phyloP scores from a whole-genome alignment of 1,140 invertebrate genomes.

The Cyrtorhinus lividipennis region DNA sequence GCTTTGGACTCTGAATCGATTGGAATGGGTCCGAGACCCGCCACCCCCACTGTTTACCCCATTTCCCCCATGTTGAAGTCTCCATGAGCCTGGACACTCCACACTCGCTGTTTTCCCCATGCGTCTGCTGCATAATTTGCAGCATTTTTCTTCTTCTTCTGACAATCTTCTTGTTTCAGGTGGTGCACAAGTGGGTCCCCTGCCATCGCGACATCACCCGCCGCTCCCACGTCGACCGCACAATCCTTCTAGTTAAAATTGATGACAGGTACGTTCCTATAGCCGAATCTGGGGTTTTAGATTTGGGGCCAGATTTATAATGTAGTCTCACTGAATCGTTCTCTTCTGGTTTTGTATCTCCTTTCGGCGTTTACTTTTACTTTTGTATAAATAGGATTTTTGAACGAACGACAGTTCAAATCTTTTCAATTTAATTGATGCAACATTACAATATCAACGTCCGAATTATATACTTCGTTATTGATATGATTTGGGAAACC shows the following conservation, averaged over 20 bases:
- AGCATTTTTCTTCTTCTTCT: too few relatives aligned
- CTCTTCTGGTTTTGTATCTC: neutral
- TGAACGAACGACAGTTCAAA: neutral
- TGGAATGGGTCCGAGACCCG: too few relatives aligned
- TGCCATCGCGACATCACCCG: conserved; percentile 70
- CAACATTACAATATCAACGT: neutral
- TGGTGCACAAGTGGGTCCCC: conserved; percentile 83
- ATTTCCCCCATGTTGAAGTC: too few relatives aligned
- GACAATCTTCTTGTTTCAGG: conserved; percentile 30
- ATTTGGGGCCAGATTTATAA: conserved; percentile 54
- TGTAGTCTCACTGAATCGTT: neutral
- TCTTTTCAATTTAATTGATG: neutral
- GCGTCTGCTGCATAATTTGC: too few relatives aligned
- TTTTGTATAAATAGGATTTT: neutral
- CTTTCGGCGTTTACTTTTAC: neutral
- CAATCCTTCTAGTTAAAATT: conserved; percentile 79
- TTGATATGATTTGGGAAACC: too few relatives aligned
- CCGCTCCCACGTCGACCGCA: conserved; percentile 78
- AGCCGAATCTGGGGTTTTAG: conserved; percentile 70
- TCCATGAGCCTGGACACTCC: too few relatives aligned
- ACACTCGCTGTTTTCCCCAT: too few relatives aligned
- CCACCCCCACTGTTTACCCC: too few relatives aligned
- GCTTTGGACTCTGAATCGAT: too few relatives aligned
- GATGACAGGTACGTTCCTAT: conserved; percentile 87
- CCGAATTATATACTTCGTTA: neutral